These are phyloP conservation scores for Neoseiulus cucumeris DNA, from an alignment of 1,140 invertebrate species.

Conservation along the genomic window DNA sequence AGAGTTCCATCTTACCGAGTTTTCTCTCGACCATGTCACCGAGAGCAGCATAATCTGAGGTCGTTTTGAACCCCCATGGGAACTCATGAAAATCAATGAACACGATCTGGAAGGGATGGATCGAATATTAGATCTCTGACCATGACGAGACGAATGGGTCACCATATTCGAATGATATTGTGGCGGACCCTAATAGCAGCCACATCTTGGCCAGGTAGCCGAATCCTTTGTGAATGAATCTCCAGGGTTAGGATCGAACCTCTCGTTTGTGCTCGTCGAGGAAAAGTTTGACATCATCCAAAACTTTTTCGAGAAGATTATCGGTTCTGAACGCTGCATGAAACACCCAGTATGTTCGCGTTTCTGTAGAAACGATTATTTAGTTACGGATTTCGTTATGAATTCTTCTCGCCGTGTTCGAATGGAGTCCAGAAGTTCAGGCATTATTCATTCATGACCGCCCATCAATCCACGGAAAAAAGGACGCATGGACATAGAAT, in stretches of 20 bases:
- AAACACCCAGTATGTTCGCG: not conserved
- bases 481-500: too few species aligned
- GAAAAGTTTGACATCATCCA: not conserved
- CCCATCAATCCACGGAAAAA: too few species aligned
- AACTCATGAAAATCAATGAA: conserved; percentile 9
- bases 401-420: too few species aligned
- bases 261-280: conserved; percentile 6
- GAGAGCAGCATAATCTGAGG: not conserved
- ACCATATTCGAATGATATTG: too few species aligned
- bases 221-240: too few species aligned
- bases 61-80: conserved; percentile 3
- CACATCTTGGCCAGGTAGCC: too few species aligned
- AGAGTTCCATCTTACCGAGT: not conserved
- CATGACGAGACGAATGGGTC: too few species aligned
- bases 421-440: too few species aligned
- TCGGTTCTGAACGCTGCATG: not conserved
- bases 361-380: not conserved
- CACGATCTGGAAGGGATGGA: not conserved
- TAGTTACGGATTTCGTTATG: too few species aligned
- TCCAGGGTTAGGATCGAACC: not conserved
- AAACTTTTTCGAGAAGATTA: not conserved
- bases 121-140: too few species aligned
- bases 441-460: too few species aligned
- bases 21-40: not conserved
- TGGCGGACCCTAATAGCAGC: too few species aligned